Evolutionary conservation across 1,140 invertebrate genomes (phyloP).

Genomic region (Thereuonema tuberculata): DNA sequence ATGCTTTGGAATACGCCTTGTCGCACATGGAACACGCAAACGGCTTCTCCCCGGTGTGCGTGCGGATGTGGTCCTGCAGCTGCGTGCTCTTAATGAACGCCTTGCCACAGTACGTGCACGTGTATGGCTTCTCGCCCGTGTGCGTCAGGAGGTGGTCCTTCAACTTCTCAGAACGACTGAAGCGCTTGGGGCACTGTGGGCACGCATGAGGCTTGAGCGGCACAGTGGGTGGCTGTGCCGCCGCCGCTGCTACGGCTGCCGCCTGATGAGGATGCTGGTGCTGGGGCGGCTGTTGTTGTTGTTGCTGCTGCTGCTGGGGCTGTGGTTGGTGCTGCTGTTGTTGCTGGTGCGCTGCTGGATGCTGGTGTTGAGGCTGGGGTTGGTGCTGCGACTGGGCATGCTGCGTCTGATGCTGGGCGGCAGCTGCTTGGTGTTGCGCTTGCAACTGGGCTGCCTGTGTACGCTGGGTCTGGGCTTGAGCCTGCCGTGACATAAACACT

Average conservation of each 20-base stretch:
- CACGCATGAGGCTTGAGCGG: slow-evolving; percentile 3
- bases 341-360: slow-evolving; percentile 4
- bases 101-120: slow-evolving; percentile 62
- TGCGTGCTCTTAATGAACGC: slow-evolving; percentile 25
- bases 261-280: background rate
- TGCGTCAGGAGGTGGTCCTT: slow-evolving; percentile 6
- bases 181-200: slow-evolving; percentile 4
- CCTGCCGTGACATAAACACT: too few relatives aligned
- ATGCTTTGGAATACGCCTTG: slow-evolving; percentile 74
- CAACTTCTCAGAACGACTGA: slow-evolving; percentile 3
- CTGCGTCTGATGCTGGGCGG: background rate
- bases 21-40: slow-evolving; percentile 71
- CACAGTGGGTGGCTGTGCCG: background rate
- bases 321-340: slow-evolving; percentile 5
- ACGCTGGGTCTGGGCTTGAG: background rate
- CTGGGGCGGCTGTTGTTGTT: background rate
- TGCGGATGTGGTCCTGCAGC: slow-evolving; percentile 41
- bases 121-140: slow-evolving; percentile 23
- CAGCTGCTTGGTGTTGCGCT: background rate
- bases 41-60: slow-evolving; percentile 58
- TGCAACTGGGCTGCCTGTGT: background rate
- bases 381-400: background rate
- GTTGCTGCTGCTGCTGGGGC: slow-evolving; percentile 5
- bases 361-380: background rate
- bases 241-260: background rate